Evolutionary conservation across 2,888 invertebrate genomes (phyloP).

Genomic region (Boloria selene): DNA sequence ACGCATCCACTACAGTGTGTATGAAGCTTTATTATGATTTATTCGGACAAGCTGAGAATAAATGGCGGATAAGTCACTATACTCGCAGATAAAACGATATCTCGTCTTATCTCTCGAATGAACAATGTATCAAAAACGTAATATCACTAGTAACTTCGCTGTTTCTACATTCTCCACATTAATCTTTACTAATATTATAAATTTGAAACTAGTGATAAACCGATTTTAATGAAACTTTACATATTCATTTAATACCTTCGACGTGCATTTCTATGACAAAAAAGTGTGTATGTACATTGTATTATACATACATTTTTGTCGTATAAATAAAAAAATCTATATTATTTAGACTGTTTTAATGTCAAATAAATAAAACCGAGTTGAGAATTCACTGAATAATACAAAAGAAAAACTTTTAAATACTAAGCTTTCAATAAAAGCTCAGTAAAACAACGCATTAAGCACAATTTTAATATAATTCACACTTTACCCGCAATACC

Average conservation of each 20-base stretch:
- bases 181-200: not conserved
- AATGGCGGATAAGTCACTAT: constrained; percentile 40
- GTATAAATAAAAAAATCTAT: too few relatives aligned
- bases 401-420: not conserved
- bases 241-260: too few relatives aligned
- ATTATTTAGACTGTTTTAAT: too few relatives aligned
- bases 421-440: not conserved
- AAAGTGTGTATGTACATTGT: too few relatives aligned
- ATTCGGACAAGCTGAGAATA: constrained; percentile 40
- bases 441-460: not conserved
- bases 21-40: constrained; percentile 46
- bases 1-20: not conserved
- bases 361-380: too few relatives aligned
- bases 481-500: constrained; percentile 32
- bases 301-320: too few relatives aligned
- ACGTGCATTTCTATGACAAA: too few relatives aligned
- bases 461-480: constrained; percentile 41
- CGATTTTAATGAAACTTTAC: too few relatives aligned
- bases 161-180: not conserved
- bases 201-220: too few relatives aligned
- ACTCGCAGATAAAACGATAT: constrained; percentile 31
- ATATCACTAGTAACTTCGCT: constrained; percentile 10
- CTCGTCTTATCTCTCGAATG: constrained; percentile 27
- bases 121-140: constrained; percentile 20
- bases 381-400: too few relatives aligned